Evolutionary conservation across 2,797 vertebrate species (phyloP).

Genomic region (Luscinia megarhynchos): DNA sequence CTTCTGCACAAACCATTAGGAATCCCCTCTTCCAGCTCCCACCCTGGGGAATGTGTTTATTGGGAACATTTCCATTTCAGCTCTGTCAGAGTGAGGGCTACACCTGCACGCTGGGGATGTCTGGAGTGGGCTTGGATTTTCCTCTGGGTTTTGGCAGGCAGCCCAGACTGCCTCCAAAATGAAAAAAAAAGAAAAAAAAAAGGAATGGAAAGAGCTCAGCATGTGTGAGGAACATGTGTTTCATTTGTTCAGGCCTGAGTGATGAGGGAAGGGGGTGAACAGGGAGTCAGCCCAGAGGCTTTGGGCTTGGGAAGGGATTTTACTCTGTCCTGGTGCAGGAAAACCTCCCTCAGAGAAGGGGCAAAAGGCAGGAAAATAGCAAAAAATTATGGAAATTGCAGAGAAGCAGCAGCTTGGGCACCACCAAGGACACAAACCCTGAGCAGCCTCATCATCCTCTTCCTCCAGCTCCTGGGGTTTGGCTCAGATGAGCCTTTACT

Average conservation of each 20-base stretch:
- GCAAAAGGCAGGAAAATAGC: neutral
- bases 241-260: neutral
- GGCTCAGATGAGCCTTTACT: neutral
- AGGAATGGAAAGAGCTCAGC: neutral
- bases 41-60: slow-evolving; percentile 29
- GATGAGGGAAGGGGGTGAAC: slow-evolving; percentile 1
- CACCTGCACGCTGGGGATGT: slow-evolving; percentile 61
- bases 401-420: neutral
- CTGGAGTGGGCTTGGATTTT: slow-evolving; percentile 58
- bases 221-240: slow-evolving; percentile 42
- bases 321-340: neutral
- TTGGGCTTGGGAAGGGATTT: neutral
- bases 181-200: neutral
- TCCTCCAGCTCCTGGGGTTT: neutral
- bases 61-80: slow-evolving; percentile 5
- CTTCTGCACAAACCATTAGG: slow-evolving; percentile 49
- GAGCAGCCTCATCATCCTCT: neutral
- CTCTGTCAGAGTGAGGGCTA: neutral
- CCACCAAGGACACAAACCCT: neutral
- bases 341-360: neutral
- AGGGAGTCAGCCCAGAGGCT: neutral
- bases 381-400: neutral
- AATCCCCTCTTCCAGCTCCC: slow-evolving; percentile 47
- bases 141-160: slow-evolving; percentile 65
- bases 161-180: slow-evolving; percentile 41